These are phyloP conservation scores for Grantiella picta DNA, from an alignment of 2,113 vertebrate species.

Conservation along the genomic window DNA sequence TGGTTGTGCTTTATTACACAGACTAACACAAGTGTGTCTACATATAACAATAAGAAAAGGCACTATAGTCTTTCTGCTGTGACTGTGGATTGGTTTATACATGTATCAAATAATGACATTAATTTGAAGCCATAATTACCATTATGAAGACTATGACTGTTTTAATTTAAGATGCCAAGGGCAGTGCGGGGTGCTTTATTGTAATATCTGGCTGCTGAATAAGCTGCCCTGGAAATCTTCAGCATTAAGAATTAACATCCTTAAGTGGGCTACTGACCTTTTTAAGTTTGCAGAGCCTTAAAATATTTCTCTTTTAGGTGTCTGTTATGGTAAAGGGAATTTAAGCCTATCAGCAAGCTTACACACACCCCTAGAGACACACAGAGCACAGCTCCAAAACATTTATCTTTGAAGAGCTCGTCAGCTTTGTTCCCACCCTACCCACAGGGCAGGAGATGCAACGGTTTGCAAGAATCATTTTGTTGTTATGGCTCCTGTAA, in stretches of 20 bases:
- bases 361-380: not conserved
- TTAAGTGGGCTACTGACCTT: not conserved
- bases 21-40: not conserved
- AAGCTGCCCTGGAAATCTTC: not conserved
- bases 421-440: not conserved
- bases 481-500: not conserved
- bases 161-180: not conserved
- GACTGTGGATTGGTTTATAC: not conserved
- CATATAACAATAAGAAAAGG: not conserved
- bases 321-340: not conserved
- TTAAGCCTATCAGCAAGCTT: not conserved
- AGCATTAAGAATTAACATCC: not conserved
- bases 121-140: not conserved
- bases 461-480: fast-evolving
- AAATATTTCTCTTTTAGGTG: not conserved
- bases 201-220: not conserved
- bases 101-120: not conserved
- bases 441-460: not conserved
- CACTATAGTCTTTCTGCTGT: not conserved
- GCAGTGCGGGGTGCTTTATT: not conserved
- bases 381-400: not conserved
- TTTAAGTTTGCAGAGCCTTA: not conserved
- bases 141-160: not conserved
- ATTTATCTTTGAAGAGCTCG: not conserved
- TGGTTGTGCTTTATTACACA: not conserved